Evolutionary conservation across 1,140 invertebrate species (phyloP).

Genomic region (Meloidogyne exigua): DNA sequence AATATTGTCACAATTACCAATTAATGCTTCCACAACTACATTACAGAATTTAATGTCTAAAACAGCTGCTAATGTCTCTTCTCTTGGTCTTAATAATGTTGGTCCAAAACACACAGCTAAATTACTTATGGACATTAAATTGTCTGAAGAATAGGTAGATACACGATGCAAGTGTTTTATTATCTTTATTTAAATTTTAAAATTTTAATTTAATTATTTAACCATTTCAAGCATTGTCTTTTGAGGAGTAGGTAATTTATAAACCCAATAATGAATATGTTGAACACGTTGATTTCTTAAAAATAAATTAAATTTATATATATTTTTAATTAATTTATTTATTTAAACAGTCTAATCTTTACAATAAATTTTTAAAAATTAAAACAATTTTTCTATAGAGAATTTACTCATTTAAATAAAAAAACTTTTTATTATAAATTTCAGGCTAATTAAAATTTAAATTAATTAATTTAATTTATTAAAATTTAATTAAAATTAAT

Average conservation of each 20-base stretch:
- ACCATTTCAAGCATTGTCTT: slow-evolving; percentile 79
- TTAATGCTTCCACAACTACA: slow-evolving; percentile 91
- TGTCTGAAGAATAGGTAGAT: slow-evolving; percentile 79
- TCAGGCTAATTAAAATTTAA: too few relatives aligned
- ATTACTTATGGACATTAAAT: slow-evolving; percentile 94
- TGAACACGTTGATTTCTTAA: slow-evolving; percentile 72
- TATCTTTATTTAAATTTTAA: slow-evolving; percentile 22
- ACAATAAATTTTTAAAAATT: too few relatives aligned
- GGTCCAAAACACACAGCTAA: slow-evolving; percentile 97
- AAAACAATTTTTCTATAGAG: too few relatives aligned
- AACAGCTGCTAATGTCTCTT: slow-evolving; percentile 93
- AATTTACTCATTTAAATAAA: too few relatives aligned
- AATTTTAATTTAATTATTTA: slow-evolving; percentile 15
- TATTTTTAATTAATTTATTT: too few relatives aligned
- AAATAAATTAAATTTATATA: neutral
- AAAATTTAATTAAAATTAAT: too few relatives aligned
- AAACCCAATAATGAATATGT: slow-evolving; percentile 77
- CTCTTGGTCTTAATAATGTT: slow-evolving; percentile 86
- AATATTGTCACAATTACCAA: slow-evolving; percentile 78
- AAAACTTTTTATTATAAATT: too few relatives aligned
- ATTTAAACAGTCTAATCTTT: too few relatives aligned
- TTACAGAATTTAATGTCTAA: slow-evolving; percentile 98
- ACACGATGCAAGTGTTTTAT: slow-evolving; percentile 71
- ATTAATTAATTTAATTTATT: too few relatives aligned
- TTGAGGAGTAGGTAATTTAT: slow-evolving; percentile 80